Base-by-base conservation (phyloP, 2,888 invertebrate species). In the Synergus umbraculus region DNA sequence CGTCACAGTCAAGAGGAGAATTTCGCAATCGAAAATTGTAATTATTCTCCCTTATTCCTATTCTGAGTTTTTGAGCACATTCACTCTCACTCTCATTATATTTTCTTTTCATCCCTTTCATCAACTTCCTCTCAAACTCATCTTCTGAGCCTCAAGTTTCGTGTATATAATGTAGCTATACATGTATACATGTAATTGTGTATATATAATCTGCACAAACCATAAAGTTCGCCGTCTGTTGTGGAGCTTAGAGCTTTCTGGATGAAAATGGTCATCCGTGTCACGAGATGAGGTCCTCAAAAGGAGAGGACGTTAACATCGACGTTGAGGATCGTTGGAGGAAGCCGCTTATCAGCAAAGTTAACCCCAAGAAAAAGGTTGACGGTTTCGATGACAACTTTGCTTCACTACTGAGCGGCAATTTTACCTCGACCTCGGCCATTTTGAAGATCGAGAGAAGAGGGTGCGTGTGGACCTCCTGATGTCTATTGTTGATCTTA, bases 391-490 rank as follows among this genome's bases (percentile, higher is more conserved):
- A 81, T 73, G 79, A 82, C 49, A 81, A 82, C 63, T 85, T 79
- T 67, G 87, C 88, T 65, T 83, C 85, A 65, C 94, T 94, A 90
- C 94, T 94, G 49, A 95, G 95, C 41, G 97, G 96, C 92, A 97
- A 95, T 85, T 97, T 95, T 77, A 97, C 96, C 92, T 97, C 97
- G 78, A 97, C 97, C 93, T 97, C 97, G 78, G 97, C 97, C 94
- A 97, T 96, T 93, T 97, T 97, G 93, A 97, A 97, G 92, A 97
- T 97, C 86, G 97, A 97, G 80, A 97, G 94, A 58, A 97, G 94
- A 82, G 97, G 95, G 92, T 97, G 97, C 76, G 97, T 97, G 89
- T 96, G 96, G 86, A 97, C 96, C 89, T 97, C 96, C 85, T 96
- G 96, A 92, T 97, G 96, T 88, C 96, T 96, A 73, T 96, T 95